Evolutionary conservation across 2,888 invertebrate species (phyloP).

Genomic region (Caenorhabditis drosophilae): DNA sequence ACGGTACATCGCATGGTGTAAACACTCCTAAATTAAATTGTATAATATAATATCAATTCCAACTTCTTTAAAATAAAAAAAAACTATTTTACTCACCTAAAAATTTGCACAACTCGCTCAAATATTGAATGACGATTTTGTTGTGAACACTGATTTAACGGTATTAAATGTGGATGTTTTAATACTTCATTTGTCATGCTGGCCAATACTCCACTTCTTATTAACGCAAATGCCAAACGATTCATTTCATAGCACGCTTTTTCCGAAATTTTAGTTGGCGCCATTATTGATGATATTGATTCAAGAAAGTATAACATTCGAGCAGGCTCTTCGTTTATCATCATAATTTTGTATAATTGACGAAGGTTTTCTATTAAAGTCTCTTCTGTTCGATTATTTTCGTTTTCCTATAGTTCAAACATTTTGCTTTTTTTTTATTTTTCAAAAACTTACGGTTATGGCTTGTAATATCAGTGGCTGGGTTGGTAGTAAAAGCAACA

Average conservation of each 20-base stretch:
- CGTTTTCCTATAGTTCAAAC: not conserved
- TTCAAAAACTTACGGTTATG: not conserved
- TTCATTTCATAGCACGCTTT: slow-evolving; percentile 2
- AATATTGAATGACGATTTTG: slow-evolving; percentile 30
- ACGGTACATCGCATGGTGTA: slow-evolving; percentile 8
- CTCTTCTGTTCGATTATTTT: no score
- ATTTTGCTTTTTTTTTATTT: not conserved
- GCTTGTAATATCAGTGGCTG: slow-evolving; percentile 12
- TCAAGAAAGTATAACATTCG: slow-evolving; percentile 30
- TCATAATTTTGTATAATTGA: slow-evolving; percentile 2
- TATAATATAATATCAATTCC: no score
- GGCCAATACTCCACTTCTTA: slow-evolving; percentile 5
- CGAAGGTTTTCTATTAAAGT: not conserved
- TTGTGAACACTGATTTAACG: slow-evolving; percentile 14
- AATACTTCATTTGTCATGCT: slow-evolving; percentile 11
- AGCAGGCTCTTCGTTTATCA: slow-evolving; percentile 9
- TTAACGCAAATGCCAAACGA: slow-evolving; percentile 9
- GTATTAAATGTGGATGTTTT: slow-evolving; percentile 15
- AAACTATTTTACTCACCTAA: slow-evolving; percentile 2
- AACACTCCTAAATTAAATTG: no score
- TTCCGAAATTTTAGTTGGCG: slow-evolving; percentile 13
- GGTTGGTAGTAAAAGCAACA: slow-evolving; percentile 25
- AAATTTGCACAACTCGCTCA: slow-evolving; percentile 28
- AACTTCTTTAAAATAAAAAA: no score
- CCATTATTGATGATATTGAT: slow-evolving; percentile 22